Evolutionary conservation across 1,140 invertebrate genomes (phyloP).

Genomic region (Colletes gigas): DNA sequence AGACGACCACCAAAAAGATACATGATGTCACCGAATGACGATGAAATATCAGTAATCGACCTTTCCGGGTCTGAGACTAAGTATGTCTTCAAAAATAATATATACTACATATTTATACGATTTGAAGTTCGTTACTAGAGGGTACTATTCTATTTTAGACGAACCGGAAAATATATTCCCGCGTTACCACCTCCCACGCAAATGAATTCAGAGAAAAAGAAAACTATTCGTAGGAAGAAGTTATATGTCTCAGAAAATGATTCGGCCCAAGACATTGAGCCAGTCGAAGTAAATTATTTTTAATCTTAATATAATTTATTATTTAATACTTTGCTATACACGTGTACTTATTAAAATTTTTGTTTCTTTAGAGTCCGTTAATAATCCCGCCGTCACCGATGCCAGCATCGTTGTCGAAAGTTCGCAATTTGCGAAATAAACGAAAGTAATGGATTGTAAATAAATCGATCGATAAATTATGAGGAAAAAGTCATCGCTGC

Average conservation of each 20-base stretch:
- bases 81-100: conserved; percentile 32
- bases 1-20: conserved; percentile 44
- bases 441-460: conserved; percentile 58
- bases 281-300: conserved; percentile 47
- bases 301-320: conserved; percentile 14
- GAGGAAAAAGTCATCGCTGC: not conserved
- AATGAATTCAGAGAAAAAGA: conserved; percentile 38
- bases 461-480: not conserved
- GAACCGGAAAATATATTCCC: conserved; percentile 25
- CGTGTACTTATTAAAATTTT: conserved; percentile 9
- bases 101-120: not conserved
- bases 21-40: conserved; percentile 8
- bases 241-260: conserved; percentile 60
- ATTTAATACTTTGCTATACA: not conserved
- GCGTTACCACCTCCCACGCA: conserved; percentile 34
- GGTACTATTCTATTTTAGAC: conserved; percentile 18
- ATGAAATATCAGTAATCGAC: conserved; percentile 64
- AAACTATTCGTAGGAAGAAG: conserved; percentile 64
- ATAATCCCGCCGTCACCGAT: conserved; percentile 19
- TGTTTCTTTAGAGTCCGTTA: conserved; percentile 14
- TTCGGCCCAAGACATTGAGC: conserved; percentile 63
- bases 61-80: conserved; percentile 66
- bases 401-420: conserved; percentile 16
- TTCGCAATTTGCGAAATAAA: conserved; percentile 64
- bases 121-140: not conserved